Evolutionary conservation across 2,888 invertebrate genomes (phyloP).

Genomic region (Drosophila putrida): DNA sequence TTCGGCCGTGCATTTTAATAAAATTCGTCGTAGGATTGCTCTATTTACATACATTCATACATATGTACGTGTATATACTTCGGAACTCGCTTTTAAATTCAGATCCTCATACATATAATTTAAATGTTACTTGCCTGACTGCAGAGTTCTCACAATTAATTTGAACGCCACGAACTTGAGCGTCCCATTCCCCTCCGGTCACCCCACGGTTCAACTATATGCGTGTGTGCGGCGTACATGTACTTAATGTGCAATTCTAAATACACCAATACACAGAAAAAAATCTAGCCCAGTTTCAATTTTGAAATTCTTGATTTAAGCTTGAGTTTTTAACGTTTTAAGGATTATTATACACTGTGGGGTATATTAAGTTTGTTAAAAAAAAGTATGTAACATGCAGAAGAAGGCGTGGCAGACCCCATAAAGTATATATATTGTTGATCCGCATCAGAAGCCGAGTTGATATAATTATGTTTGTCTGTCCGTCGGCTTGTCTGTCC

Average conservation of each 20-base stretch:
- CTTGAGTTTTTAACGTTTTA: no score
- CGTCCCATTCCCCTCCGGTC: background rate
- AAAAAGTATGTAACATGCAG: no score
- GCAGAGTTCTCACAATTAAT: conserved; percentile 80
- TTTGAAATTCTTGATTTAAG: no score
- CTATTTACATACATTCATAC: conserved; percentile 20
- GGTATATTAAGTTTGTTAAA: no score
- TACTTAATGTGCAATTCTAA: conserved; percentile 43
- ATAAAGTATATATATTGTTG: no score
- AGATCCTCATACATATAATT: conserved; percentile 47
- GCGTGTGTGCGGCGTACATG: conserved; percentile 38
- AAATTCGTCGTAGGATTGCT: conserved; percentile 38
- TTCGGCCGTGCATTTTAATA: conserved; percentile 47
- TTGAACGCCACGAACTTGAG: conserved; percentile 22
- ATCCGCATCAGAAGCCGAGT: no score
- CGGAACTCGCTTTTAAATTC: conserved; percentile 46
- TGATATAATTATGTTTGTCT: no score
- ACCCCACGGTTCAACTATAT: background rate
- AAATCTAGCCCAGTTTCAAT: no score
- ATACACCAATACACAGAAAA: conserved; percentile 22
- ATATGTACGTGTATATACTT: conserved; percentile 12
- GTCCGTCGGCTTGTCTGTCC: no score
- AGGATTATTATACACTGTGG: no score
- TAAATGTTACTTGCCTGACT: conserved; percentile 39
- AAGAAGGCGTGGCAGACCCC: no score